A percentile compares a stretch with the other conserved stretches of the same genome.
Conservation (phyloP, 2,113 vertebrate species). For the Baryphthengus martii region DNA sequence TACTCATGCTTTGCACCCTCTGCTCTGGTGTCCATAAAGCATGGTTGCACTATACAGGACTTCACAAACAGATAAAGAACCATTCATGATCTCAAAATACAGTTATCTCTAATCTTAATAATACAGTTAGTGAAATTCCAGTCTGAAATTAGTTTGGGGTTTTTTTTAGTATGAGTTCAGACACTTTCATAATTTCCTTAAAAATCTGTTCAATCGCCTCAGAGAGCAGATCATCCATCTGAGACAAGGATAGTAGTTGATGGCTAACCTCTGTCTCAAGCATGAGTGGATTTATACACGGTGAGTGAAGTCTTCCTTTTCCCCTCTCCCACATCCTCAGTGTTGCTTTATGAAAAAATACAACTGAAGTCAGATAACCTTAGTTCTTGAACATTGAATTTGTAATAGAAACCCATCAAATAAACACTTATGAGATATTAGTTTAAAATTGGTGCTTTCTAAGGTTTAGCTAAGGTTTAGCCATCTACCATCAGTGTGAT, state of each 20-base stretch:
- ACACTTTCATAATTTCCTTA: neutral
- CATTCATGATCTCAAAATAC: neutral
- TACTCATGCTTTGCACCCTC: neutral
- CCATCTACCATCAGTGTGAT: neutral
- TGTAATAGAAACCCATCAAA: neutral
- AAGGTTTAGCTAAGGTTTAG: too few relatives aligned
- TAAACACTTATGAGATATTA: neutral
- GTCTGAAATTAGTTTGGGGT: neutral
- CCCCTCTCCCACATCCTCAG: too few relatives aligned
- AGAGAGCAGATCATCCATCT: neutral
- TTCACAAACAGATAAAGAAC: neutral
- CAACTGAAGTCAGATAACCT: neutral
- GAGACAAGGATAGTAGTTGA: neutral
- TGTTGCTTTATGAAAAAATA: neutral
- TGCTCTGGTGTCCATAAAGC: neutral
- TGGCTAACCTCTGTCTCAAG: neutral
- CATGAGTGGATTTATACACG: rapidly evolving
- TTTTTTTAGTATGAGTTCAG: neutral
- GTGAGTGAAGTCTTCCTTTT: neutral
- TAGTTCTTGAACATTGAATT: neutral
- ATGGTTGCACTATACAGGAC: neutral
- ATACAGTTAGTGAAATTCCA: neutral
- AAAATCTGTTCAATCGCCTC: neutral
- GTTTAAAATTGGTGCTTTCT: neutral
- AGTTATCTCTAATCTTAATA: neutral